Conservation (phyloP, 2,888 invertebrate species). For the Tigriopus californicus region DNA sequence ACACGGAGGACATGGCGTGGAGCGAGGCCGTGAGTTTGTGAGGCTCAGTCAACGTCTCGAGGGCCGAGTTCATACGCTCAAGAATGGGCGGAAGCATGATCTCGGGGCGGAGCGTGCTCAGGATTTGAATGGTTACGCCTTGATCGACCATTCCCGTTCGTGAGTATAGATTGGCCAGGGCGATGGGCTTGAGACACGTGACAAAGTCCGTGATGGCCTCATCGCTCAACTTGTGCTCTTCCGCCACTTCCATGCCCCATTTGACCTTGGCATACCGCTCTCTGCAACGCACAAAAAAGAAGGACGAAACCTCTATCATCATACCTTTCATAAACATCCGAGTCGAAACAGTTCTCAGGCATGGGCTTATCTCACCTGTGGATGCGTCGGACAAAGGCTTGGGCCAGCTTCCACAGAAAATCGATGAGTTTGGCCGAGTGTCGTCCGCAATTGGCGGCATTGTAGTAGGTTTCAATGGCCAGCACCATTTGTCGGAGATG, state of each 20-base stretch:
- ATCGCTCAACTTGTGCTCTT: constrained; percentile 49
- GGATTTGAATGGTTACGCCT: constrained; percentile 46
- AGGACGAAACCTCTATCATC: too few relatives aligned
- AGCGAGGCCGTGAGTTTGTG: constrained; percentile 56
- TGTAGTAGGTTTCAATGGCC: constrained; percentile 64
- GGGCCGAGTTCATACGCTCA: constrained; percentile 53
- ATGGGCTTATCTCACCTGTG: constrained; percentile 21
- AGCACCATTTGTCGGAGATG: constrained; percentile 60
- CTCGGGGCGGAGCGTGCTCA: constrained; percentile 59
- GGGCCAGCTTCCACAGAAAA: constrained; percentile 42
- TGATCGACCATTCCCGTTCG: constrained; percentile 42
- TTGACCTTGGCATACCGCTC: constrained; percentile 43
- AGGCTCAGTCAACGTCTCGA: constrained; percentile 73
- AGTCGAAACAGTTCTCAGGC: too few relatives aligned
- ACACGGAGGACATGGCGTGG: constrained; percentile 47
- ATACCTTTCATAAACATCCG: too few relatives aligned
- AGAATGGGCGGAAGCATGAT: constrained; percentile 61
- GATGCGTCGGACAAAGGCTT: constrained; percentile 40
- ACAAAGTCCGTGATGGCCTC: constrained; percentile 64
- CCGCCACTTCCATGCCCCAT: constrained; percentile 51
- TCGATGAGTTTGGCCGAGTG: constrained; percentile 8
- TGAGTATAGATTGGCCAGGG: constrained; percentile 58
- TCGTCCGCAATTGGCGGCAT: constrained; percentile 69
- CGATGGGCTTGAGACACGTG: constrained; percentile 45
- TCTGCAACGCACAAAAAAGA: constrained; percentile 24